These are phyloP conservation scores for Cyanoramphus novaezelandiae DNA, from an alignment of 2,113 vertebrate species.

Conservation along the genomic window DNA sequence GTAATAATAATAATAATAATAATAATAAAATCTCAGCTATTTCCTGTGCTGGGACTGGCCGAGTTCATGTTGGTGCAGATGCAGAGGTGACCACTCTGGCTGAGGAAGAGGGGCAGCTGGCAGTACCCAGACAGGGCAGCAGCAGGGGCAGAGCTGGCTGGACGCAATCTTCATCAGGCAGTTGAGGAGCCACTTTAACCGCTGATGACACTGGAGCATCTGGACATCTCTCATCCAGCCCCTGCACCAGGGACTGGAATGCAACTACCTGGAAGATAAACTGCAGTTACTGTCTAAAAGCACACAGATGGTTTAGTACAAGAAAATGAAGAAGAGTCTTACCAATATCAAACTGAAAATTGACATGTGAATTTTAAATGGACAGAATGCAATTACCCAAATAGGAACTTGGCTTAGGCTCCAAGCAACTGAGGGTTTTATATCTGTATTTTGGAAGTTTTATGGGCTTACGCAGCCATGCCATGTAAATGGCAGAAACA, in stretches of 20 bases:
- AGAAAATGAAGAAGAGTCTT: not conserved
- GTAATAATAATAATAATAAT: not conserved
- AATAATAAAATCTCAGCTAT: not conserved
- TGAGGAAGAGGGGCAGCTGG: not conserved
- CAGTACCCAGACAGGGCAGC: not conserved
- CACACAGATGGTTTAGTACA: not conserved
- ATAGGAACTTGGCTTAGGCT: not conserved
- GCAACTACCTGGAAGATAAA: not conserved
- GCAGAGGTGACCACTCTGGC: not conserved
- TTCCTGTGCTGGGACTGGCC: not conserved
- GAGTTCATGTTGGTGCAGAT: not conserved
- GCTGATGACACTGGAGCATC: not conserved
- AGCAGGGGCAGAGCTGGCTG: not conserved
- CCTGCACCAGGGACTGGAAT: not conserved
- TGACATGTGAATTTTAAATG: not conserved
- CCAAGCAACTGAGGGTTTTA: not conserved
- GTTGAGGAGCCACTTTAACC: not conserved
- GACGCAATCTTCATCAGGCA: not conserved
- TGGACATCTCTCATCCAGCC: not conserved
- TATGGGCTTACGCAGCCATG: not conserved
- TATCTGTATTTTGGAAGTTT: not conserved
- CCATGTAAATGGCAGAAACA: not conserved
- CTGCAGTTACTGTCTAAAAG: not conserved
- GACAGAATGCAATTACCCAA: constrained; percentile 28
- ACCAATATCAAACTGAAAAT: not conserved